phyloP scores from a whole-genome alignment of 2,113 vertebrate genomes.

The Actenoides hombroni region DNA sequence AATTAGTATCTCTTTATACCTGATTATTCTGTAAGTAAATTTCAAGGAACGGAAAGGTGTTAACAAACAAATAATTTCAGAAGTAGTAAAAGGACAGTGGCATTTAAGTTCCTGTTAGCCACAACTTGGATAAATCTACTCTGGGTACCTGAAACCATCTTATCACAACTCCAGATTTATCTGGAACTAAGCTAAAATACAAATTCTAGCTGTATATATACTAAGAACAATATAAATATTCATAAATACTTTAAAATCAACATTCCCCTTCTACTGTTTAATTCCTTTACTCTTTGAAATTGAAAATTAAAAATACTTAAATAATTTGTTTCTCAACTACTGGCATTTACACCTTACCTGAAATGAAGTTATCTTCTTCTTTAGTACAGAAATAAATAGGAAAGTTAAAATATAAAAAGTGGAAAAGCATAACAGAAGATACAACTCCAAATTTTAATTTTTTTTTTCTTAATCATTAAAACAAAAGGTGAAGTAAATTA shows the following conservation, averaged over 20 bases:
- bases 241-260: neutral
- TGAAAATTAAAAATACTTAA: neutral
- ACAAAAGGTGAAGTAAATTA: neutral
- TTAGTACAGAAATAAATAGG: neutral
- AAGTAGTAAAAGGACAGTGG: neutral
- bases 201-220: neutral
- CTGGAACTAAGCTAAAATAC: neutral
- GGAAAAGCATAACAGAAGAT: neutral
- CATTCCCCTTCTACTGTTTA: neutral
- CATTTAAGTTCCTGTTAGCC: neutral
- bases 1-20: neutral
- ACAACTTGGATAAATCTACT: neutral
- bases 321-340: neutral
- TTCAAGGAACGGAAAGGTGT: neutral
- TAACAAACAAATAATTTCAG: neutral
- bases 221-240: neutral
- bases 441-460: neutral
- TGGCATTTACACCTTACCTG: neutral
- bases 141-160: neutral
- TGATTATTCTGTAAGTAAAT: neutral
- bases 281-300: neutral
- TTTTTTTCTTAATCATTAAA: neutral
- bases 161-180: neutral
- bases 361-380: neutral
- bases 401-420: neutral